Evolutionary conservation across 2,113 vertebrate genomes (phyloP).

Genomic region (Platanista minor): DNA sequence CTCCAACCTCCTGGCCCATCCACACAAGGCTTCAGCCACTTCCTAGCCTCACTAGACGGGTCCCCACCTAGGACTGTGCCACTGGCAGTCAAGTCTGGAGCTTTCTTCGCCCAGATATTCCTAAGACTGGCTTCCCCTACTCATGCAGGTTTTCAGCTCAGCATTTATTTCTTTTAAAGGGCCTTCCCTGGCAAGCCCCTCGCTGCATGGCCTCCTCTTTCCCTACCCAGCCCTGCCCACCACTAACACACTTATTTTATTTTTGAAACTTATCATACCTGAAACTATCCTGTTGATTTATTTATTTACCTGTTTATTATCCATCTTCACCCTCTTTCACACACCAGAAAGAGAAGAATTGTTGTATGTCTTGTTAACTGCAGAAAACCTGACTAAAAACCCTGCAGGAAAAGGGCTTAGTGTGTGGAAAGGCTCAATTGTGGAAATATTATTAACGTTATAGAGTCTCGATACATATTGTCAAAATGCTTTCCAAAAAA

Average conservation of each 20-base stretch:
- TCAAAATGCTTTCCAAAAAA: neutral
- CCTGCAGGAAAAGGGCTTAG: neutral
- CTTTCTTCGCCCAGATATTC: neutral
- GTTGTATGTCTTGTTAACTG: neutral
- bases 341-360: neutral
- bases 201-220: neutral
- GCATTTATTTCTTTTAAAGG: neutral
- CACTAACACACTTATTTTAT: neutral
- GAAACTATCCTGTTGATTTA: neutral
- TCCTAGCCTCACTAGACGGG: neutral
- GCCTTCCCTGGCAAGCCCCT: neutral
- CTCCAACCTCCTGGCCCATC: neutral
- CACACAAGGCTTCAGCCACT: neutral
- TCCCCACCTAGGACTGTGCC: neutral
- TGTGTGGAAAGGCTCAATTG: neutral
- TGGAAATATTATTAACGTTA: neutral
- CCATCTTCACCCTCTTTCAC: neutral
- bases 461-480: neutral
- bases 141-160: neutral
- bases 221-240: no score
- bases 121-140: neutral
- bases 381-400: neutral
- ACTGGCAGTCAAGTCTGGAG: neutral
- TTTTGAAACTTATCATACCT: neutral
- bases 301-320: neutral